Conservation (phyloP, 2,797 vertebrate genomes). For the Argya squamiceps region DNA sequence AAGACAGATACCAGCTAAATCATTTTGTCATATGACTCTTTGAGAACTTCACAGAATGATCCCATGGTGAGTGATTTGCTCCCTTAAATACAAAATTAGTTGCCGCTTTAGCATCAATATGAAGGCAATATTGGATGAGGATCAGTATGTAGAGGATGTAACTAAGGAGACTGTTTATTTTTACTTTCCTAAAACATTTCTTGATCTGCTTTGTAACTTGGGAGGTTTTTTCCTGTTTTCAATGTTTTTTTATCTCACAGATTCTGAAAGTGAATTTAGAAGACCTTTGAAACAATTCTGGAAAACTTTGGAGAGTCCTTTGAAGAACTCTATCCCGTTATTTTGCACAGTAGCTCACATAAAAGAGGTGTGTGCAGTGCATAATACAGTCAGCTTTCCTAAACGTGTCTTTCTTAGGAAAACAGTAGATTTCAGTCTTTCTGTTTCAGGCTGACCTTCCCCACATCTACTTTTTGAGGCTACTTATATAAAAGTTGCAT, state of each 20-base stretch:
- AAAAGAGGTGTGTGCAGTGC: not conserved
- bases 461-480: not conserved
- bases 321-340: not conserved
- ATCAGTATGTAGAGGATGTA: not conserved
- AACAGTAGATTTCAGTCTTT: not conserved
- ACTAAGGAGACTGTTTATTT: not conserved
- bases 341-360: not conserved
- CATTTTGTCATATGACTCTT: not conserved
- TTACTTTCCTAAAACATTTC: not conserved
- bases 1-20: not conserved
- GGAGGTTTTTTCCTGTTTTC: not conserved
- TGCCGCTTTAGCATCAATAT: not conserved
- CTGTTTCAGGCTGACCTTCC: not conserved
- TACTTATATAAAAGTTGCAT: not conserved
- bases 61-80: not conserved
- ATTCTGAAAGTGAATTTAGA: not conserved
- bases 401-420: not conserved
- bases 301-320: not conserved
- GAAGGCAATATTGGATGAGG: not conserved
- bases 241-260: not conserved
- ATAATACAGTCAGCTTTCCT: not conserved
- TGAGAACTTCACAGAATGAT: not conserved
- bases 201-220: not conserved
- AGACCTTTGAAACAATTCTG: not conserved
- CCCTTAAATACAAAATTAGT: not conserved